phyloP scores from a whole-genome alignment of 2,113 vertebrate species.

The Daubentonia madagascariensis region DNA sequence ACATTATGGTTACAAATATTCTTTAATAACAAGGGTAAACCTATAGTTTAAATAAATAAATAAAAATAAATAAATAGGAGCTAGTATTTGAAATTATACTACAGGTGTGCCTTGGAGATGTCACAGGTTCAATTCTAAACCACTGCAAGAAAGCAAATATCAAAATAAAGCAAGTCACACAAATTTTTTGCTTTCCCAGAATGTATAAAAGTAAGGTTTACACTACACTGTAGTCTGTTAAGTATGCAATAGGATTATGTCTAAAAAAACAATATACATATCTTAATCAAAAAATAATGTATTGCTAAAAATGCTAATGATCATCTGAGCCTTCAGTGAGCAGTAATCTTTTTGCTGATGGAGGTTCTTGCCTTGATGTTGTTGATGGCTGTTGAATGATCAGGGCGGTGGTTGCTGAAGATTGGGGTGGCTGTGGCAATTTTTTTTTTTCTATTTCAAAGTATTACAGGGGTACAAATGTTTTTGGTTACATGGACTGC shows the following conservation, averaged over 20 bases:
- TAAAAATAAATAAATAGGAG: not conserved
- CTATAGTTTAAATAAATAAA: not conserved
- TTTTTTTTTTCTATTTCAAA: not conserved
- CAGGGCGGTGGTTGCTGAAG: not conserved
- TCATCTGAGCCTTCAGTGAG: not conserved
- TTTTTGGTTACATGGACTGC: too few relatives aligned
- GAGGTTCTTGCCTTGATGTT: not conserved
- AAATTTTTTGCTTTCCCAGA: not conserved
- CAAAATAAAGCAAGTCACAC: not conserved
- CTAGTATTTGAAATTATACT: not conserved
- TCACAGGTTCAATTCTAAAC: not conserved
- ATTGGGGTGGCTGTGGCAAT: not conserved
- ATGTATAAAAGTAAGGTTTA: not conserved
- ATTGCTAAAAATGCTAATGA: not conserved
- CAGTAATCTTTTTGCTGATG: not conserved
- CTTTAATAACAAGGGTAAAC: not conserved
- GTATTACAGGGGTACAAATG: too few relatives aligned
- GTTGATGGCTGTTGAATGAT: not conserved
- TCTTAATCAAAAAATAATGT: not conserved
- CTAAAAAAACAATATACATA: not conserved
- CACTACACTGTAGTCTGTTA: not conserved
- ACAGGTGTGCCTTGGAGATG: not conserved
- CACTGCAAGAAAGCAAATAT: not conserved
- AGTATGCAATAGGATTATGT: not conserved
- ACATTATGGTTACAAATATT: not conserved